These are phyloP conservation scores for Dysmachus trigonus DNA, from an alignment of 2,888 invertebrate genomes.

Conservation along the genomic window DNA sequence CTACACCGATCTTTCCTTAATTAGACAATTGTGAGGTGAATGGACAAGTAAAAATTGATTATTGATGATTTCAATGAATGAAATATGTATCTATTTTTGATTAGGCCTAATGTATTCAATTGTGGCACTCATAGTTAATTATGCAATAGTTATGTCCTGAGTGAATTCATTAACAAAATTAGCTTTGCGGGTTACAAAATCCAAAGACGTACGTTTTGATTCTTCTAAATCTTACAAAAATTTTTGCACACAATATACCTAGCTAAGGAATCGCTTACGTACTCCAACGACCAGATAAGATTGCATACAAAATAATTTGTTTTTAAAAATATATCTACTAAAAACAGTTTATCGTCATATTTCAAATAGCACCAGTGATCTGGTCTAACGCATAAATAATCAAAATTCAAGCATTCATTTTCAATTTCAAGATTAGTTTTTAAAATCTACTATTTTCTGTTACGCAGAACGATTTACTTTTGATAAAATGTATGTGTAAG, in stretches of 20 bases:
- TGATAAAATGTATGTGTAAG: not conserved
- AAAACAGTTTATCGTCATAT: too few species aligned
- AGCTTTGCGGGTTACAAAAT: not conserved
- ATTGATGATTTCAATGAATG: not conserved
- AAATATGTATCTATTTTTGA: not conserved
- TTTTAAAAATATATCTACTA: too few species aligned
- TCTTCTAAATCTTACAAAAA: not conserved
- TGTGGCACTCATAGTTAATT: not conserved
- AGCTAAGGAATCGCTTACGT: too few species aligned
- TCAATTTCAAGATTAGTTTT: not conserved
- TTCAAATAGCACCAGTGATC: too few species aligned
- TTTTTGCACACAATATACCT: too few species aligned
- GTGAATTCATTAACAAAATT: not conserved
- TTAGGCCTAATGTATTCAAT: not conserved
- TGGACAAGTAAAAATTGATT: not conserved
- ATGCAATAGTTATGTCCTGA: not conserved
- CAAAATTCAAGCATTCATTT: too few species aligned
- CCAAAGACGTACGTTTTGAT: not conserved
- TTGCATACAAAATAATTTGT: too few species aligned
- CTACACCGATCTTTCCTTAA: not conserved
- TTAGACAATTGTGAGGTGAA: not conserved
- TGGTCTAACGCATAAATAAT: too few species aligned
- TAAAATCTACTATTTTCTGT: not conserved
- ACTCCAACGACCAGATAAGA: too few species aligned
- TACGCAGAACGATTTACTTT: not conserved